Evolutionary conservation across 2,888 invertebrate genomes (phyloP).

Genomic region (Desoria tigrina): DNA sequence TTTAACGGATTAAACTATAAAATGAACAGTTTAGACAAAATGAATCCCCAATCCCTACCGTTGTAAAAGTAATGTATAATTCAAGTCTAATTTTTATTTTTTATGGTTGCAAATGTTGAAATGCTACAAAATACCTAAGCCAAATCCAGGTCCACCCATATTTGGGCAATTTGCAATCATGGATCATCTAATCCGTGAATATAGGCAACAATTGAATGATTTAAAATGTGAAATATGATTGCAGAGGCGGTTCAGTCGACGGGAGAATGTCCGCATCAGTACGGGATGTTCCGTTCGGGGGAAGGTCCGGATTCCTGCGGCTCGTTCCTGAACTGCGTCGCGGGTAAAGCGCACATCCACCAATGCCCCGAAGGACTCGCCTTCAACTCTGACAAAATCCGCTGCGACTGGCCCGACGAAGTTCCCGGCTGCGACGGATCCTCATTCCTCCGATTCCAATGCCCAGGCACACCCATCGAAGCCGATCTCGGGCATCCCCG

Average conservation of each 20-base stretch:
- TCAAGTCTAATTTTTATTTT: no score
- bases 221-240: no score
- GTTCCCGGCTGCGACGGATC: constrained; percentile 59
- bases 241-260: constrained; percentile 72
- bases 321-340: constrained; percentile 74
- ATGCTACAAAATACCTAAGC: no score
- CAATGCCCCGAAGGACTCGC: constrained; percentile 83
- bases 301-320: constrained; percentile 65
- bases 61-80: no score
- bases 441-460: constrained; percentile 77
- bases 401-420: constrained; percentile 86
- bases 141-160: no score
- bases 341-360: constrained; percentile 71
- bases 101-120: no score
- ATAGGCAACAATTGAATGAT: no score
- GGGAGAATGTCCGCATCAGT: constrained; percentile 79
- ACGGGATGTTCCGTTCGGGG: constrained; percentile 75
- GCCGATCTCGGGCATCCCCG: constrained; percentile 49
- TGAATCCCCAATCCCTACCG: no score
- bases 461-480: constrained; percentile 62
- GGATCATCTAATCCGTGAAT: no score
- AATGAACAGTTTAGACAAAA: no score
- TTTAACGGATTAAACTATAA: no score
- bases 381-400: constrained; percentile 70
- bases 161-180: no score